Conservation (phyloP, 23 tunicate species). For the Aplidium turbinatum region DNA sequence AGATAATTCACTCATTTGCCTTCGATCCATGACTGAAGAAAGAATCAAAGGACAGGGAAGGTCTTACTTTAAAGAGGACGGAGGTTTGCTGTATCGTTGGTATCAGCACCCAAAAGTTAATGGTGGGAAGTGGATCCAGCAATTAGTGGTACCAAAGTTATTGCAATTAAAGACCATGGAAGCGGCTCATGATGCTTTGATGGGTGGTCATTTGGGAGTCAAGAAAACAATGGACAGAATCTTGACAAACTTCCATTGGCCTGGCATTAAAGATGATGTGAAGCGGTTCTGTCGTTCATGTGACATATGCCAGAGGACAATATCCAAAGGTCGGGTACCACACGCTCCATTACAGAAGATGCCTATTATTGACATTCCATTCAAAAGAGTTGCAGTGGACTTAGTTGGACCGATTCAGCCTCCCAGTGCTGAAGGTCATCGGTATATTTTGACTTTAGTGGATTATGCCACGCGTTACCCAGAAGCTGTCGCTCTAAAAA, state of each 20-base stretch:
- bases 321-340: conserved; percentile 1
- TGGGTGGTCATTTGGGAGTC: conserved; percentile 47
- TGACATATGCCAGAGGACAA: conserved; percentile 31
- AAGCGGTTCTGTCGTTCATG: conserved; percentile 21
- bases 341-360: conserved; percentile 21
- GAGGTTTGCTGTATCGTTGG: too few species aligned
- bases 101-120: too few species aligned
- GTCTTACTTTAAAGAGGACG: too few species aligned
- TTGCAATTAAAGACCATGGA: conserved; percentile 16
- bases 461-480: conserved; percentile 46
- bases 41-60: too few species aligned
- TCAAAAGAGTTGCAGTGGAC: conserved; percentile 38
- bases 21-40: too few species aligned
- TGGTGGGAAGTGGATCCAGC: too few species aligned
- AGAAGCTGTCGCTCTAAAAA: conserved; percentile 33
- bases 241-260: conserved; percentile 28
- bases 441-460: conserved; percentile 19
- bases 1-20: too few species aligned
- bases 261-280: conserved; percentile 13
- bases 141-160: too few species aligned
- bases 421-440: conserved; percentile 29
- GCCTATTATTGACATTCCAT: conserved; percentile 28
- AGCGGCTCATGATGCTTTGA: conserved; percentile 30
- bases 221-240: conserved; percentile 35
- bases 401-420: conserved; percentile 37